These are phyloP conservation scores for Aldrovandia affinis DNA, from an alignment of 2,797 vertebrate species.

Conservation along the genomic window DNA sequence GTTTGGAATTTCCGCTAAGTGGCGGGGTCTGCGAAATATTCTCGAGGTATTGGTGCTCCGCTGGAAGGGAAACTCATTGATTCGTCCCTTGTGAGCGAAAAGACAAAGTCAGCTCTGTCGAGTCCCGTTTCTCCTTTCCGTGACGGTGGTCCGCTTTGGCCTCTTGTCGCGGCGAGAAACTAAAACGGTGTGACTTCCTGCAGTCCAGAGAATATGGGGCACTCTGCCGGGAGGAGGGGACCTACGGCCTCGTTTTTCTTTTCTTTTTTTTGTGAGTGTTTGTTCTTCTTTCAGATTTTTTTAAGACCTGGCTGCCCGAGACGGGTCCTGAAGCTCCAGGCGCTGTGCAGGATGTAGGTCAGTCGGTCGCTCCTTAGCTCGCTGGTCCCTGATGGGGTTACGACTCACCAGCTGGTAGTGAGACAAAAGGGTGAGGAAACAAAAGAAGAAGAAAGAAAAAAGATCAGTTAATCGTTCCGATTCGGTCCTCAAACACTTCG, in stretches of 20 bases:
- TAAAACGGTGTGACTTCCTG: slow-evolving; percentile 37
- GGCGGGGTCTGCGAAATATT: slow-evolving; percentile 49
- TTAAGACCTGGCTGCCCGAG: slow-evolving; percentile 41
- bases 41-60: slow-evolving; percentile 42
- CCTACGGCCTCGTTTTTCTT: slow-evolving; percentile 40
- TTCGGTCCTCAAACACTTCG: slow-evolving; percentile 8
- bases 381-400: slow-evolving; percentile 58
- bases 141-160: slow-evolving; percentile 12
- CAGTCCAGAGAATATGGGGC: slow-evolving; percentile 34
- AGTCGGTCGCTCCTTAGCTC: slow-evolving; percentile 68
- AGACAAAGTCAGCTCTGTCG: not conserved
- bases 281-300: slow-evolving; percentile 33
- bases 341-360: slow-evolving; percentile 70
- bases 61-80: slow-evolving; percentile 54
- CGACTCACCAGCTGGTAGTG: slow-evolving; percentile 44
- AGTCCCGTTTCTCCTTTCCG: slow-evolving; percentile 24
- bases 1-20: slow-evolving; percentile 41
- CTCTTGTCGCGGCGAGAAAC: slow-evolving; percentile 30
- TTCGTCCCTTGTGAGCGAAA: slow-evolving; percentile 35
- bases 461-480: slow-evolving; percentile 58
- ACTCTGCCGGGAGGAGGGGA: slow-evolving; percentile 24
- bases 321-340: slow-evolving; percentile 59
- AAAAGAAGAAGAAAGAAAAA: slow-evolving; percentile 50
- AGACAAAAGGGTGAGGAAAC: slow-evolving; percentile 68
- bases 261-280: slow-evolving; percentile 23